Conservation (phyloP, 2,797 vertebrate genomes). For the Oreochromis mossambicus region DNA sequence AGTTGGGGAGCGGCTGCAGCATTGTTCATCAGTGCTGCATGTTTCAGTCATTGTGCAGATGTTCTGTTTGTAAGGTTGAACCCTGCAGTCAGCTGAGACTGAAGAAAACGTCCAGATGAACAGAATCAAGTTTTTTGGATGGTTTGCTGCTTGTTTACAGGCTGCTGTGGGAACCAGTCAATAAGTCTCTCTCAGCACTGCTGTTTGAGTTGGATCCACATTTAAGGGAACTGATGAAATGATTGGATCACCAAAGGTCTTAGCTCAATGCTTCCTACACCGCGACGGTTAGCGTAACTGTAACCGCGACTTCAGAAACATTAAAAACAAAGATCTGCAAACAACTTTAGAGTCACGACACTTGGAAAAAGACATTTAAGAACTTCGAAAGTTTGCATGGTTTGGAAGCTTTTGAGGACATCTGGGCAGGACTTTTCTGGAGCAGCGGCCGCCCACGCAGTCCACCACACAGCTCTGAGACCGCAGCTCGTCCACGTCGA, state of each 20-base stretch:
- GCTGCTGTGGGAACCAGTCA: neutral
- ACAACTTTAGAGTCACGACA: too few species aligned
- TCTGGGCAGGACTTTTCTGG: neutral
- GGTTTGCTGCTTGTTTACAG: neutral
- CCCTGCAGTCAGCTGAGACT: neutral
- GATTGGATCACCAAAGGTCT: too few species aligned
- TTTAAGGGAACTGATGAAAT: too few species aligned
- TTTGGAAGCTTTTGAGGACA: neutral
- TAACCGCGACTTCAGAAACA: too few species aligned
- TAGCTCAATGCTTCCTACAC: too few species aligned
- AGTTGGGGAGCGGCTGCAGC: neutral
- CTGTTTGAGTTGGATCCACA: neutral
- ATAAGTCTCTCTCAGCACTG: neutral
- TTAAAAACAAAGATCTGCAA: too few species aligned
- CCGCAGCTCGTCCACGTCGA: neutral
- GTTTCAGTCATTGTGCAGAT: neutral
- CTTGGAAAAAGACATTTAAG: neutral
- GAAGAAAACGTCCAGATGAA: neutral
- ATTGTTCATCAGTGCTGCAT: neutral
- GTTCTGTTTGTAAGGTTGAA: neutral
- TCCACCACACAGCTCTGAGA: neutral
- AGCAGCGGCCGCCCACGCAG: neutral
- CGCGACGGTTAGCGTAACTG: too few species aligned
- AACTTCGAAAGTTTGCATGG: neutral
- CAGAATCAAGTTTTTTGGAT: neutral